Evolutionary conservation across 2,888 invertebrate species (phyloP).

Genomic region (Kryphioiulus occultus): DNA sequence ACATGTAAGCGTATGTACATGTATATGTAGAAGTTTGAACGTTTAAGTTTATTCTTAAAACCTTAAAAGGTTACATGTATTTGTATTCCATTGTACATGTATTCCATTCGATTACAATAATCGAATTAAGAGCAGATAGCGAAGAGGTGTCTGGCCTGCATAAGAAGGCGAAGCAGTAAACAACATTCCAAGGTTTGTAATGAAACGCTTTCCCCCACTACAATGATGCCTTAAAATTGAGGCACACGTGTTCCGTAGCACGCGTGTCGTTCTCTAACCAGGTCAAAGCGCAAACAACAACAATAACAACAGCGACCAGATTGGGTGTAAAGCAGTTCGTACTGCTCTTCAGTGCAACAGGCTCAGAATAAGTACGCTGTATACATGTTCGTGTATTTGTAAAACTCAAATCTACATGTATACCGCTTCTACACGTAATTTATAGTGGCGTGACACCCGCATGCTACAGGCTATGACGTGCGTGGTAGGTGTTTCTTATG

Average conservation of each 20-base stretch:
- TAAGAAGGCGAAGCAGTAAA: not conserved
- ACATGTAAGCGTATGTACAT: too few species aligned
- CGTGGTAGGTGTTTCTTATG: too few species aligned
- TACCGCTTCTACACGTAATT: too few species aligned
- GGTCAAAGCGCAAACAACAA: not conserved
- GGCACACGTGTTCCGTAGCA: not conserved
- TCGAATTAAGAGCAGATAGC: not conserved
- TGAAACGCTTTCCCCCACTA: not conserved
- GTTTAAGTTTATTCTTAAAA: too few species aligned
- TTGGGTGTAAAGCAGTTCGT: not conserved
- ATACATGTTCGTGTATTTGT: too few species aligned
- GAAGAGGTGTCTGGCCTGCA: not conserved
- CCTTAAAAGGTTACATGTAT: too few species aligned
- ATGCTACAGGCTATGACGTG: not conserved
- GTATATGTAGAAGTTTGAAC: too few species aligned
- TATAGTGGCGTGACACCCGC: not conserved
- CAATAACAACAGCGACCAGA: not conserved
- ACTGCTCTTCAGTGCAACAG: not conserved
- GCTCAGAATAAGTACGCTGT: too few species aligned
- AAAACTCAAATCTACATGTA: not conserved
- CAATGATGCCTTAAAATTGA: not conserved
- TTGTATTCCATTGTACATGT: not conserved
- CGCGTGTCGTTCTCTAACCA: not conserved
- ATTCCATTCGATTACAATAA: not conserved
- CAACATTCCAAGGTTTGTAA: not conserved